Evolutionary conservation across 2,888 invertebrate species (phyloP).

Genomic region (Horisme vitalbata): DNA sequence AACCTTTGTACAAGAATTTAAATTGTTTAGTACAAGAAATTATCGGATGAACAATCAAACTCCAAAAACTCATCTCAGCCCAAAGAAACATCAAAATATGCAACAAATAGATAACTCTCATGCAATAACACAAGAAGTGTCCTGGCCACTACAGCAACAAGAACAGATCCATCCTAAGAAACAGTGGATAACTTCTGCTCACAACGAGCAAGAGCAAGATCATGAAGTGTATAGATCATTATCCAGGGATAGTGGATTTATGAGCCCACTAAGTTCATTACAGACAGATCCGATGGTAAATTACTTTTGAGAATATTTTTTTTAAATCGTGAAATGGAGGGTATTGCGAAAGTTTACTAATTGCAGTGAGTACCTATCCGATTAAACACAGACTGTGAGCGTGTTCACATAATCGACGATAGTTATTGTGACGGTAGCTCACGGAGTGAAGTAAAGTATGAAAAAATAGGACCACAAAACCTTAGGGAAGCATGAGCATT

Average conservation of each 20-base stretch:
- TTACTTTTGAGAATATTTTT: no score
- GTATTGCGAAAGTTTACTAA: no score
- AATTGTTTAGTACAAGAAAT: neutral
- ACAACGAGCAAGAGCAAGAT: neutral
- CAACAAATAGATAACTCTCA: neutral
- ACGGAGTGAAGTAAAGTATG: no score
- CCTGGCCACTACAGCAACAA: neutral
- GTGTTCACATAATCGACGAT: no score
- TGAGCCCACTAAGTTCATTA: constrained; percentile 36
- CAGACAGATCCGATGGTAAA: constrained; percentile 25
- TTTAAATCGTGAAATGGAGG: no score
- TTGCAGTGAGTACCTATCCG: no score
- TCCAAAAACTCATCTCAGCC: neutral
- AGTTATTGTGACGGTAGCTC: no score
- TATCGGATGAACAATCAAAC: neutral
- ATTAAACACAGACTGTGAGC: no score
- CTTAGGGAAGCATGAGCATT: no score
- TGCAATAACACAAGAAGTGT: neutral
- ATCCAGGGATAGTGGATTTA: constrained; percentile 49
- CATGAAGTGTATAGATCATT: constrained; percentile 34
- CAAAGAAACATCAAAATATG: neutral
- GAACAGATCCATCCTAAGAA: constrained; percentile 1
- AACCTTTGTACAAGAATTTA: constrained; percentile 2
- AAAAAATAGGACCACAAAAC: no score
- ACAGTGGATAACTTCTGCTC: neutral